Conservation (phyloP, 2,113 vertebrate species). For the Sisor rabdophorus region DNA sequence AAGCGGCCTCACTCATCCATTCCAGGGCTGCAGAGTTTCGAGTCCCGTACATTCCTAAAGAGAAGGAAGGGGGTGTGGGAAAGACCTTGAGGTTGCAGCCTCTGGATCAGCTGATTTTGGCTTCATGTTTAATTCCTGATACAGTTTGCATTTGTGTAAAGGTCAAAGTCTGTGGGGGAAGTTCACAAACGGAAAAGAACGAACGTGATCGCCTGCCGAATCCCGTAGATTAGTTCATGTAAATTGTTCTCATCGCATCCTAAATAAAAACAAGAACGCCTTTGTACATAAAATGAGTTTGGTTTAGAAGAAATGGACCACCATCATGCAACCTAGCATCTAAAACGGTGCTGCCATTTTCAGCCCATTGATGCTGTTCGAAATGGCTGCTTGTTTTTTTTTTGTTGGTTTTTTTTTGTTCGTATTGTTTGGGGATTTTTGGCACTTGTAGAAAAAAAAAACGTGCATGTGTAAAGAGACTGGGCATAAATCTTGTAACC, state of each 20-base stretch:
- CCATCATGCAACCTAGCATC: conserved; percentile 26
- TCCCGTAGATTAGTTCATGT: conserved; percentile 48
- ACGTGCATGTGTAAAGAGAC: not conserved
- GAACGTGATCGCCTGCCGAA: conserved; percentile 63
- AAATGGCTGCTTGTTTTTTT: conserved; percentile 1
- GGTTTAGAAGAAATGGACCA: conserved; percentile 40
- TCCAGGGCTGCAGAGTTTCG: conserved; percentile 57
- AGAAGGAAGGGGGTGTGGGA: conserved; percentile 64
- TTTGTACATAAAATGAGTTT: conserved; percentile 43
- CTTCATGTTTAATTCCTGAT: conserved; percentile 60
- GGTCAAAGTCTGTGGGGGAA: conserved; percentile 66
- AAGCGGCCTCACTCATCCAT: conserved; percentile 42
- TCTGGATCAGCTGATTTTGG: conserved; percentile 59
- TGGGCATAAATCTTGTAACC: not conserved
- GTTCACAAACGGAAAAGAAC: conserved; percentile 61
- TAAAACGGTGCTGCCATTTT: conserved; percentile 21
- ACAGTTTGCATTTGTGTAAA: conserved; percentile 65
- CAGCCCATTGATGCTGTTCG: conserved; percentile 8
- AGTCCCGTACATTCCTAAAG: conserved; percentile 56
- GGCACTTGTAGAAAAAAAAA: not conserved
- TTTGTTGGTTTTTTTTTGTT: no score
- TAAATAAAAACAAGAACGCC: conserved; percentile 36
- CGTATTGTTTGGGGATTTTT: not conserved
- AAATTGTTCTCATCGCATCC: conserved; percentile 39
- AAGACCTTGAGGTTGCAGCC: conserved; percentile 56